Evolutionary conservation across 2,888 invertebrate genomes (phyloP).

Genomic region (Pheosia gnoma): DNA sequence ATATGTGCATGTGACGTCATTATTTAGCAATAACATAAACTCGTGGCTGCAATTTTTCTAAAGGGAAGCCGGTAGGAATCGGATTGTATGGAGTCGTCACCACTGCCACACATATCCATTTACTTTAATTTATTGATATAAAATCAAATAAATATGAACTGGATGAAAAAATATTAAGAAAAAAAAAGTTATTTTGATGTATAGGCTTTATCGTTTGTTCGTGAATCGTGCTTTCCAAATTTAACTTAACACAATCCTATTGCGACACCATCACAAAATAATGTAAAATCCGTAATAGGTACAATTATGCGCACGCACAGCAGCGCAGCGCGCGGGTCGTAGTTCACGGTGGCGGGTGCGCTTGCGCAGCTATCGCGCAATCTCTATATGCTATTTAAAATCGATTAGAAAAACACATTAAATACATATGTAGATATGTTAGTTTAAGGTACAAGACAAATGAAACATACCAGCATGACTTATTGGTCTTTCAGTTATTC

Average conservation of each 20-base stretch:
- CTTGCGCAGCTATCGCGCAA: constrained; percentile 17
- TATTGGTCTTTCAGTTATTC: no score
- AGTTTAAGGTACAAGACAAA: background rate
- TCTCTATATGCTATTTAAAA: constrained; percentile 30
- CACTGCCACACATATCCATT: no score
- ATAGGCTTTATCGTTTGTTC: no score
- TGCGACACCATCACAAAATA: constrained; percentile 15
- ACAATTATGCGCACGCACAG: constrained; percentile 47
- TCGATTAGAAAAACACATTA: constrained; percentile 24
- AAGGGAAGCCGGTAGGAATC: no score
- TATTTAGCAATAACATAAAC: no score
- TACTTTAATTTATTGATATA: no score
- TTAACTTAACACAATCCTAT: background rate
- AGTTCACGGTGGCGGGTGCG: constrained; percentile 34
- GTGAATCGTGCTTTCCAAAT: background rate
- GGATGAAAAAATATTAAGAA: no score
- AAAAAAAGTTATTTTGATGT: background rate
- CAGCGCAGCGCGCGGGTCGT: constrained; percentile 31
- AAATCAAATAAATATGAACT: background rate
- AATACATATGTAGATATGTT: background rate
- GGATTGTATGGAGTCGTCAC: no score
- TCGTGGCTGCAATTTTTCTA: no score
- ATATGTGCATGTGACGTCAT: no score
- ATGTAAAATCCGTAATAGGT: constrained; percentile 17
- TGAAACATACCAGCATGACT: no score